Evolutionary conservation across 2,888 invertebrate species (phyloP), one percentile per base, ranked within the genome.

Genomic region (Ceraclea dissimilis): DNA sequence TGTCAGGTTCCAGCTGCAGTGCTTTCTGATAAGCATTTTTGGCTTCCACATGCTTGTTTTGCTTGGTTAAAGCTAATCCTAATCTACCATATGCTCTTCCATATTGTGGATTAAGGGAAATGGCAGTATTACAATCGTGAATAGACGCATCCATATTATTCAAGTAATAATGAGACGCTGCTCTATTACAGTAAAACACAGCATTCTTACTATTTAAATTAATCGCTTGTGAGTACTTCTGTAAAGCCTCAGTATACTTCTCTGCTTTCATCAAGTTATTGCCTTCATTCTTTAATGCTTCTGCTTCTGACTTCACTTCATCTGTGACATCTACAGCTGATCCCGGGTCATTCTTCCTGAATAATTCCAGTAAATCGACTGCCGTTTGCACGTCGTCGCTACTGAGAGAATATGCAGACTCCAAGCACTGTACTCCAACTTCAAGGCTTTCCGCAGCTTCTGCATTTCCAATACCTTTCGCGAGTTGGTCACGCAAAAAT

Each of bases 171-270:
- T 90, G 88, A 1, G 96, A 95, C 1, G 98, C 98, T 48, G 98
- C 99, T 63, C 98, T 84, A 70, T 99, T 99, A 71, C 97, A 96
- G 71, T 91, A 98, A 74, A 90, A 98, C 26, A 98, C 92, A 0
- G 97, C 88, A 76, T 97, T 97, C 60, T 82, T 81, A 20, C 87
- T 84, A 70, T 96, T 92, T 56, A 93, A 75, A 65, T 85, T 81
- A 63, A 99, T 92, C 11, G 98, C 97, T 65, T 91, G 88, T 60
- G 90, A 83, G 70, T 97, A 97, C 65, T 85, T 84, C 13, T 83
- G 80, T 33, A 95, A 73, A 13, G 97, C 97, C 68, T 93, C 93
- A 20, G 80, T 76, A 68, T 82, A 85, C 65, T 87, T 84, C 59
- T 89, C 86, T 31, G 80, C 79, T 70, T 91, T 93, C 93, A 98